Base-by-base conservation (phyloP, 2,888 invertebrate species). In the Nephrotoma appendiculata region DNA sequence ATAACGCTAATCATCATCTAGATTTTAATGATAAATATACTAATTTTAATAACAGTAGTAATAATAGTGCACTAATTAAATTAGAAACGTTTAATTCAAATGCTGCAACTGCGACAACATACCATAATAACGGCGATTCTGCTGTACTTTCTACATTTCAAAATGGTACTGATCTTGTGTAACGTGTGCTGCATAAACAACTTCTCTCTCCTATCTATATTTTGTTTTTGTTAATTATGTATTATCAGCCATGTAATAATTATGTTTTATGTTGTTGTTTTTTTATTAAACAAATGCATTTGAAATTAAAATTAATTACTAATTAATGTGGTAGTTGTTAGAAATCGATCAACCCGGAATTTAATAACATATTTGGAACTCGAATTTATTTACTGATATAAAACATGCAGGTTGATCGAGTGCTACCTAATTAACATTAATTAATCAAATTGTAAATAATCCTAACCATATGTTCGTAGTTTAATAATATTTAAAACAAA, bases 21-120 rank as follows among this genome's bases (percentile, higher is more conserved):
- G 44, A 91, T 89, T 89, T 91, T 86, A 88, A 86, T 52, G 12
- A 41, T 11, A 48, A 91, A 85, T 87, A 87, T 44, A 87, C 89
- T 88, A 89, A 90, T 88, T 86, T 89, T 87, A 88, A 87, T 31
- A 88, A 88, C 11, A 88, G 86, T 86, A 52, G 84, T 9, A 88
- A 87, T 83, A 87, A 88, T 41, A 88, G 87, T 83, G 87, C 87
- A 19, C 42, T 57, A 57, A 42, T 41, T 44, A 44, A 15, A 52
- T 42, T 86, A 42, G 86, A 86, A 52, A 84, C 84, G 9, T 84
- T 42, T 84, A 84, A 84, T 41, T 42, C 84, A 84, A 84, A 43
- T 42, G 71, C 71, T 71, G 71, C 71, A 9, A 71, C 71, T 31
- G 9, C 31, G 31, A 71, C 19, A 71, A 42, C 15, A 11, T 84